phyloP scores from a whole-genome alignment of 2,888 invertebrate genomes.

The Hemistola chrysoprasaria region DNA sequence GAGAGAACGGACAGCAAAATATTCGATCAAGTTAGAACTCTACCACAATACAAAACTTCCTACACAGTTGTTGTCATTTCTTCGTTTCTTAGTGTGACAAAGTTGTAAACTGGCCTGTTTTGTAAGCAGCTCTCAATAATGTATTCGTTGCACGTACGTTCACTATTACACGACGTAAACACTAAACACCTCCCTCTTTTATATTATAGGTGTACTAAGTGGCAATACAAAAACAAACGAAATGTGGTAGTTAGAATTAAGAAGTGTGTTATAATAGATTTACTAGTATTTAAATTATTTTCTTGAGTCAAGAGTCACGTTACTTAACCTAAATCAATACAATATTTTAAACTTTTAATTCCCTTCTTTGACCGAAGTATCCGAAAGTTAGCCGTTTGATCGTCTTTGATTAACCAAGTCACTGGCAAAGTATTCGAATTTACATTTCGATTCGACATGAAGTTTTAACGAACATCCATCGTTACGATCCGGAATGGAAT shows the following conservation, averaged over 20 bases:
- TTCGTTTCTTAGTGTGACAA: conserved; percentile 16
- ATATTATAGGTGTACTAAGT: too few species aligned
- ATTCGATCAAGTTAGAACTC: conserved; percentile 1
- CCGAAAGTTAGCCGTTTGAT: conserved; percentile 37
- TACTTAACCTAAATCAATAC: conserved; percentile 4
- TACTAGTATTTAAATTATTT: too few species aligned
- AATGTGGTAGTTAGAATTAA: too few species aligned
- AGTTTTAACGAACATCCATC: conserved; percentile 59
- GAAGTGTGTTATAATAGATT: too few species aligned
- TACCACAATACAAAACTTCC: conserved; percentile 4
- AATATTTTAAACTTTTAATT: conserved; percentile 19
- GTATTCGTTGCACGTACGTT: conserved; percentile 57
- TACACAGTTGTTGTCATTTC: neutral
- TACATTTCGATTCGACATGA: conserved; percentile 53
- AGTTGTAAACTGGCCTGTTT: conserved; percentile 9
- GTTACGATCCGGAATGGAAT: conserved; percentile 43
- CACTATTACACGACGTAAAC: conserved; percentile 70
- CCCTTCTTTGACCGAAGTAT: conserved; percentile 16
- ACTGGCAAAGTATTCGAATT: conserved; percentile 45
- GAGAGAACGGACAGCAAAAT: conserved; percentile 7
- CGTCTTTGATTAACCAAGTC: conserved; percentile 47
- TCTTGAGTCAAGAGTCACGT: too few species aligned
- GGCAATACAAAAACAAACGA: conserved; percentile 64
- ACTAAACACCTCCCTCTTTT: too few species aligned
- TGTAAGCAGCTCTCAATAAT: conserved; percentile 43